Evolutionary conservation across 2,113 vertebrate species (phyloP).

Genomic region (Tiliqua scincoides): DNA sequence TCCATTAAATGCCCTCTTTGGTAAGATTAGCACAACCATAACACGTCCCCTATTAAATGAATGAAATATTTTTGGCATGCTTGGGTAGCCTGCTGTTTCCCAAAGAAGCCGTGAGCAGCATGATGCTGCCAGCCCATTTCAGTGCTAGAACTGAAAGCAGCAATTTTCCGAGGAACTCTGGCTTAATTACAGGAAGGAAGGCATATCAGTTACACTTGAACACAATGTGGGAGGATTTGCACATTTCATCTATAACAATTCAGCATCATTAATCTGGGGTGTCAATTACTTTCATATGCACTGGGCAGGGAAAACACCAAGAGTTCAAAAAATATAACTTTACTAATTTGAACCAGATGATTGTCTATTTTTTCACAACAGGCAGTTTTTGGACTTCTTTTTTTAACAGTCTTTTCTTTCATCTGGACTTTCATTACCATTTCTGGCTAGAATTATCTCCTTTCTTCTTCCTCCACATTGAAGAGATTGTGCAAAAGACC

Average conservation of each 20-base stretch:
- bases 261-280: conserved; percentile 5
- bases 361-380: neutral
- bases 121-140: accelerated
- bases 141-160: neutral
- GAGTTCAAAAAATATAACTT: conserved; percentile 17
- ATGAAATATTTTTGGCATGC: neutral
- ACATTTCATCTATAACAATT: conserved; percentile 24
- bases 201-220: conserved; percentile 24
- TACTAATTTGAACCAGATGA: conserved; percentile 19
- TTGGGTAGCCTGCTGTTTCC: conserved; percentile 16
- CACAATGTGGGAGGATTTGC: conserved; percentile 4
- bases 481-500: too few species aligned
- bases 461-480: too few species aligned
- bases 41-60: accelerated
- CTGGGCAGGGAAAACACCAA: conserved; percentile 13
- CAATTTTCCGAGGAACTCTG: accelerated
- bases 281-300: neutral
- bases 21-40: neutral
- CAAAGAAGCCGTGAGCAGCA: conserved; percentile 45
- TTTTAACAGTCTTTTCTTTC: neutral
- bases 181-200: conserved; percentile 41
- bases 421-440: too few species aligned
- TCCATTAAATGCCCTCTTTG: neutral
- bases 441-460: too few species aligned
- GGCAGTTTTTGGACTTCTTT: neutral